A percentile compares a stretch with the other conserved stretches of the same genome.
Evolutionary conservation across 1,140 invertebrate species (phyloP).

Genomic region (Lucilia sericata): DNA sequence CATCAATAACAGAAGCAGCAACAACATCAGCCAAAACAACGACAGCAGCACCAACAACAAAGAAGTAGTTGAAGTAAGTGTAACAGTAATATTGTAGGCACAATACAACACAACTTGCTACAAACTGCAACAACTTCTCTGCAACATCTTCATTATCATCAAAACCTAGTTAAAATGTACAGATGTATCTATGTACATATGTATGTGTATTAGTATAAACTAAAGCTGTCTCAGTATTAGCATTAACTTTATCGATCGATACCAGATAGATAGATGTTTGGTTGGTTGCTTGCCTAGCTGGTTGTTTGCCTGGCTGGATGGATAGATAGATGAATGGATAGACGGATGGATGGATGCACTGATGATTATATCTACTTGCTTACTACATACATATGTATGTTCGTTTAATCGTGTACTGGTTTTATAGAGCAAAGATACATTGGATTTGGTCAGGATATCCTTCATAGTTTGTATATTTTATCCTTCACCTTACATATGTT

Average conservation of each 20-base stretch:
- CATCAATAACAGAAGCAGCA: neutral
- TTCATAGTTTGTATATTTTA: constrained; percentile 23
- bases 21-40: neutral
- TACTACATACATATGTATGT: neutral
- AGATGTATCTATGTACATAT: neutral
- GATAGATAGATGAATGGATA: neutral
- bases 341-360: neutral
- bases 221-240: neutral
- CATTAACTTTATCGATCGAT: constrained; percentile 8
- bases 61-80: neutral
- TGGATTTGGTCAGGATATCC: neutral
- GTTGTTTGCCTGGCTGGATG: neutral
- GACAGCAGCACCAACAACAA: neutral
- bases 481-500: neutral
- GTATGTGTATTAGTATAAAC: too few species aligned
- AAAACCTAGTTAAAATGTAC: neutral
- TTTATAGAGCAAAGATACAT: neutral
- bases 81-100: neutral
- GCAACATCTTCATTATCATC: constrained; percentile 4
- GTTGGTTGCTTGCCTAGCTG: neutral
- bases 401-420: neutral
- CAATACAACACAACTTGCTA: neutral
- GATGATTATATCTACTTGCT: neutral
- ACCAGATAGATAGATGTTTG: neutral
- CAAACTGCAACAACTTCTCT: neutral